These are phyloP conservation scores for Macrocentrus cingulum DNA, from an alignment of 1,140 invertebrate species.

Conservation along the genomic window DNA sequence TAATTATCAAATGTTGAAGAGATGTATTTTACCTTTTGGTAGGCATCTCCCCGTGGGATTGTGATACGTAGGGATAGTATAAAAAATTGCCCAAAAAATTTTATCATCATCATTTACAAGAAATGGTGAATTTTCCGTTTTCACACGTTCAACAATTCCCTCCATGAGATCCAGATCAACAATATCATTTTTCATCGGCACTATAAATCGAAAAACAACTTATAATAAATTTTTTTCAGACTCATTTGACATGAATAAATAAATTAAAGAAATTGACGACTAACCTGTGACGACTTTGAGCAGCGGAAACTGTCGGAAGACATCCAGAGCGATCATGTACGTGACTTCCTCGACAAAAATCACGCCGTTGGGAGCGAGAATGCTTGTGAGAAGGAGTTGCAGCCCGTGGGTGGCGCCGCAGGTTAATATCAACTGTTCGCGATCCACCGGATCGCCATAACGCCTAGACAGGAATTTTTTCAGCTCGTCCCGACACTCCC, in stretches of 20 bases:
- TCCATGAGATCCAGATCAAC: constrained; percentile 62
- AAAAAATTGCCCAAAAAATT: constrained; percentile 66
- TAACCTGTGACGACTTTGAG: constrained; percentile 62
- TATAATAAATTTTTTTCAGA: background rate
- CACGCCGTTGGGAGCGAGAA: constrained; percentile 62
- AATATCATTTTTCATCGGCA: constrained; percentile 61
- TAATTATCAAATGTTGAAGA: constrained; percentile 9
- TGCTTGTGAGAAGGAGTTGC: constrained; percentile 60
- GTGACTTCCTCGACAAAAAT: constrained; percentile 72
- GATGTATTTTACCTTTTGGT: background rate
- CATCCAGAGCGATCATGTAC: constrained; percentile 67
- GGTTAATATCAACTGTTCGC: constrained; percentile 66
- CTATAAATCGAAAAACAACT: constrained; percentile 46
- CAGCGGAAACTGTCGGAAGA: constrained; percentile 62
- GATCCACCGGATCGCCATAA: constrained; percentile 55
- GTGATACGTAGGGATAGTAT: constrained; percentile 67
- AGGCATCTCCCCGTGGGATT: constrained; percentile 64
- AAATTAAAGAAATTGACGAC: constrained; percentile 9
- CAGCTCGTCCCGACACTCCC: constrained; percentile 59
- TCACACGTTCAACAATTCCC: constrained; percentile 41
- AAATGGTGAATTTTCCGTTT: constrained; percentile 36
- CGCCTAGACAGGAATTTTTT: constrained; percentile 56
- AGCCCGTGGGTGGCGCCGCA: constrained; percentile 68
- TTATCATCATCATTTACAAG: constrained; percentile 48
- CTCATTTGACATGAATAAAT: too few relatives aligned